Conservation (phyloP, 2,113 vertebrate genomes). For the Halichoerus grypus region DNA sequence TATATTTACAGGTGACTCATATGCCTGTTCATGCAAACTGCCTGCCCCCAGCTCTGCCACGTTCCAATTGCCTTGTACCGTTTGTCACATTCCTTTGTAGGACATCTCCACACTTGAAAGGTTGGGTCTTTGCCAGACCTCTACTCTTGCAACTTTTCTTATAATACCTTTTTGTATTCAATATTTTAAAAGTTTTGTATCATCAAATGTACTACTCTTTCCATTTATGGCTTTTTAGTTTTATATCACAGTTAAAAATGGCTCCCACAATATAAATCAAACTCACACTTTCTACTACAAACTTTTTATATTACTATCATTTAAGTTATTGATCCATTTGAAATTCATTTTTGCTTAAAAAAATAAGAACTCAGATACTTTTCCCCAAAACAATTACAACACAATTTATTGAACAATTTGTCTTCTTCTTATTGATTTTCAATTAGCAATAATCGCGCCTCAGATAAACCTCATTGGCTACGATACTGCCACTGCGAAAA, state of each 20-base stretch:
- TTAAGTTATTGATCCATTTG: background rate
- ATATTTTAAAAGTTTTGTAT: background rate
- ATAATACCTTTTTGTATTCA: background rate
- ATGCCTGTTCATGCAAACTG: background rate
- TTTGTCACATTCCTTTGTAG: background rate
- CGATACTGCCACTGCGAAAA: too few relatives aligned
- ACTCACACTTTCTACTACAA: background rate
- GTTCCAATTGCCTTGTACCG: background rate
- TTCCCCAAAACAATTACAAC: background rate
- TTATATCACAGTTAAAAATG: background rate
- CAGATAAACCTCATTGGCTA: too few relatives aligned
- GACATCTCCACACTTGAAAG: background rate
- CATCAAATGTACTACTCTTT: background rate
- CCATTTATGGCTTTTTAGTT: background rate
- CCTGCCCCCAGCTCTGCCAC: background rate
- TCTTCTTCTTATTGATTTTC: background rate
- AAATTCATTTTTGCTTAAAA: background rate
- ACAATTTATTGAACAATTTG: background rate
- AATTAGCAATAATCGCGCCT: too few relatives aligned
- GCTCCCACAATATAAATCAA: background rate
- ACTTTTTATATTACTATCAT: background rate
- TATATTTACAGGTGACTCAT: background rate
- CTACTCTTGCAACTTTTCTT: background rate
- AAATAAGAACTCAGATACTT: slow-evolving; percentile 5
- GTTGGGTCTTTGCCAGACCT: too few relatives aligned